These are phyloP conservation scores for Sigmodon hispidus DNA, from an alignment of 2,113 vertebrate species.

Conservation along the genomic window DNA sequence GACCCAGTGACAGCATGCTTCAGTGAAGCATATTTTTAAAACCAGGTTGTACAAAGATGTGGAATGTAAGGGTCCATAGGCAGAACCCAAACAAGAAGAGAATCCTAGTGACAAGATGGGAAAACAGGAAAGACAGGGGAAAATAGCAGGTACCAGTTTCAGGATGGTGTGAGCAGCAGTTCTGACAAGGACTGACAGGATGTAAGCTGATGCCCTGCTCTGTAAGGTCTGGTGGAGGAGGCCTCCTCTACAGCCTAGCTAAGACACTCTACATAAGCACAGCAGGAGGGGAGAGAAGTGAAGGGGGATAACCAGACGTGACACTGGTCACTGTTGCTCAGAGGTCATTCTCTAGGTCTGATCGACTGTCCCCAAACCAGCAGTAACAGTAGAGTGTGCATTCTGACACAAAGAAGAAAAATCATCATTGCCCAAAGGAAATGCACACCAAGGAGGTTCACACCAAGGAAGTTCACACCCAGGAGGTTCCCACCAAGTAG, in stretches of 20 bases:
- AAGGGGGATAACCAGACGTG: not conserved
- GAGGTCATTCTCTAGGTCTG: not conserved
- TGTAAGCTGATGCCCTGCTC: not conserved
- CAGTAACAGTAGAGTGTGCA: not conserved
- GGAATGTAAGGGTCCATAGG: not conserved
- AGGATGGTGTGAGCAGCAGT: not conserved
- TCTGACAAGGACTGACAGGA: not conserved
- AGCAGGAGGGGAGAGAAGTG: not conserved
- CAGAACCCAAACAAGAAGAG: not conserved
- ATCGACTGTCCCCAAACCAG: not conserved
- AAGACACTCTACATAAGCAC: not conserved
- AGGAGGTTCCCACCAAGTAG: too few relatives aligned
- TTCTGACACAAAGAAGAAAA: not conserved
- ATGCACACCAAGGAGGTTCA: not conserved
- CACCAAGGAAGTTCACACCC: not conserved
- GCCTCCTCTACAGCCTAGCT: not conserved
- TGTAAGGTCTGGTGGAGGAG: not conserved
- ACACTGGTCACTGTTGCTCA: not conserved
- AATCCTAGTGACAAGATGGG: not conserved
- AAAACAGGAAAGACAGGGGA: not conserved
- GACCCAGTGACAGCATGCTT: not conserved
- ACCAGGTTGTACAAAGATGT: not conserved
- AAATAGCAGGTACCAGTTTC: not conserved
- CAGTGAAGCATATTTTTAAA: not conserved
- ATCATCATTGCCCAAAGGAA: not conserved